phyloP scores from a whole-genome alignment of 2,888 invertebrate species.

The Luperina nickerlii region DNA sequence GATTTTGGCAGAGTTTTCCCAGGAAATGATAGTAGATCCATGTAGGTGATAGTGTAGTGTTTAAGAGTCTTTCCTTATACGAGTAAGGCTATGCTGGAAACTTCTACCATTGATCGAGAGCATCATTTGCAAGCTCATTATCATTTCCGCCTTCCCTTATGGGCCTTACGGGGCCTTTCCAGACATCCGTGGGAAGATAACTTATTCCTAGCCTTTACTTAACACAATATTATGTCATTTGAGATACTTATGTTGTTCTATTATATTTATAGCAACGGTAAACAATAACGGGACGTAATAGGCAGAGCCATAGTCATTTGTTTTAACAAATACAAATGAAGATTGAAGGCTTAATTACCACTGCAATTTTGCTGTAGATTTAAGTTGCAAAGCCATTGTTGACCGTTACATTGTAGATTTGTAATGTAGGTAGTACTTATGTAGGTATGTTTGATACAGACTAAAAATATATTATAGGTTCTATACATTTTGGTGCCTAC shows the following conservation, averaged over 20 bases:
- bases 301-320: conserved; percentile 16
- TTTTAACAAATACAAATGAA: conserved; percentile 31
- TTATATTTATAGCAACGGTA: conserved; percentile 32
- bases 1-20: background rate
- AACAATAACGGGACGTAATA: conserved; percentile 25
- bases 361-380: conserved; percentile 11
- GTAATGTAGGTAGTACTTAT: background rate
- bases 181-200: conserved; percentile 25
- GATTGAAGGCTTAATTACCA: conserved; percentile 4
- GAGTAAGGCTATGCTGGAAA: background rate
- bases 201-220: conserved; percentile 1
- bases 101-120: background rate
- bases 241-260: conserved; percentile 11
- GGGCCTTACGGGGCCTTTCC: background rate
- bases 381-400: conserved; percentile 7
- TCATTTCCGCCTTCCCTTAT: conserved; percentile 13
- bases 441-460: background rate
- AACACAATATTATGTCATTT: conserved; percentile 35
- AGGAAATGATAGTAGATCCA: background rate
- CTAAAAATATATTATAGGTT: background rate
- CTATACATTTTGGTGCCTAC: background rate
- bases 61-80: background rate
- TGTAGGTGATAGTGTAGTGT: background rate
- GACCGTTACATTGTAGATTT: background rate
- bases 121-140: conserved; percentile 23